Conservation (phyloP, 2,888 invertebrate genomes). For the Crepidodera aurea region DNA sequence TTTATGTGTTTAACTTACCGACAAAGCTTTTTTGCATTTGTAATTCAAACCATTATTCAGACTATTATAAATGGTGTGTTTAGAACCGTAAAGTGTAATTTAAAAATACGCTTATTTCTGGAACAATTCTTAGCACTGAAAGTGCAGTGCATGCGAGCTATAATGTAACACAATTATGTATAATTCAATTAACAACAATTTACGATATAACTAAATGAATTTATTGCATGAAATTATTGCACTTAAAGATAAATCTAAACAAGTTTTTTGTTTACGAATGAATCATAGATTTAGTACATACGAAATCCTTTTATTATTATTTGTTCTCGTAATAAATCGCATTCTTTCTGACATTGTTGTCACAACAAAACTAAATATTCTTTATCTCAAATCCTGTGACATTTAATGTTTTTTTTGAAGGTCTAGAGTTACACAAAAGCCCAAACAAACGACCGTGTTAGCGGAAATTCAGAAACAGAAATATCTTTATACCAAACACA, state of each 20-base stretch:
- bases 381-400: not conserved
- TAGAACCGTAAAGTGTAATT: conserved; percentile 28
- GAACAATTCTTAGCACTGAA: conserved; percentile 22
- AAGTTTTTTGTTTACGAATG: not conserved
- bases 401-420: not conserved
- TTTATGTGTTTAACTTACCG: too few species aligned
- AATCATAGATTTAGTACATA: too few species aligned
- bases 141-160: conserved; percentile 21
- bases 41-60: not conserved
- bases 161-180: conserved; percentile 38
- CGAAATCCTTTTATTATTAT: too few species aligned
- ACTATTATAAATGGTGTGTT: conserved; percentile 28
- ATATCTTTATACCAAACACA: conserved; percentile 7
- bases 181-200: conserved; percentile 47
- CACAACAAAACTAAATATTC: not conserved
- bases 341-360: too few species aligned
- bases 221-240: conserved; percentile 44
- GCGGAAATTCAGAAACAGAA: conserved; percentile 9
- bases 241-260: conserved; percentile 41
- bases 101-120: conserved; percentile 22
- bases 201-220: conserved; percentile 42
- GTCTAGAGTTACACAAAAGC: not conserved
- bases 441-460: not conserved
- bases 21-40: too few species aligned
- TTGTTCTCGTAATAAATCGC: too few species aligned